phyloP scores from a whole-genome alignment of 2,113 vertebrate species.

The Columba janthina region DNA sequence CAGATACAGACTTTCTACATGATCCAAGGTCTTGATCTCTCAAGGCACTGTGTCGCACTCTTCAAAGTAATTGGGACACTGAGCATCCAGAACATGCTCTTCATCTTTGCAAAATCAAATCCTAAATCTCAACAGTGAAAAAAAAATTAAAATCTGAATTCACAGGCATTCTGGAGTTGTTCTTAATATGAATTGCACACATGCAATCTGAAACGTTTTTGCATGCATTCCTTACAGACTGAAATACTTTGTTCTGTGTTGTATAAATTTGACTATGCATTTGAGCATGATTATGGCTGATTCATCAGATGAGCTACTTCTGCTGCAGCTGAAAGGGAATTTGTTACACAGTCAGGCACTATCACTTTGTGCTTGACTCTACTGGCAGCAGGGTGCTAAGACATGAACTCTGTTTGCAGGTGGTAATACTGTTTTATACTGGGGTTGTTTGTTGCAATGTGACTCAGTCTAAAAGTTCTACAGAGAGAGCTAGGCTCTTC shows the following conservation, averaged over 20 bases:
- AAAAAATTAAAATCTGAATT: not conserved
- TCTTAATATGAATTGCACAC: not conserved
- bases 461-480: not conserved
- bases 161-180: not conserved
- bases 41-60: accelerated
- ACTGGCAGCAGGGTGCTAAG: not conserved
- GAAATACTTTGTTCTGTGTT: not conserved
- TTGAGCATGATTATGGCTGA: not conserved
- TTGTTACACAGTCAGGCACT: not conserved
- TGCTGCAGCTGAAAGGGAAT: not conserved
- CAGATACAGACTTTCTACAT: not conserved
- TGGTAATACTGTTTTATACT: not conserved
- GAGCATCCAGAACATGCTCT: not conserved
- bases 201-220: not conserved
- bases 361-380: not conserved
- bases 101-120: not conserved
- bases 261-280: not conserved
- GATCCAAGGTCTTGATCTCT: not conserved
- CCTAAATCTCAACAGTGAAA: not conserved
- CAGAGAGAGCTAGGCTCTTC: not conserved
- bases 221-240: not conserved
- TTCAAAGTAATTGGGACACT: not conserved
- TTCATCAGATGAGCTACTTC: not conserved
- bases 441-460: not conserved
- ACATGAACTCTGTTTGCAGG: not conserved